These are phyloP conservation scores for Ostrea denselamellosa DNA, from an alignment of 1,140 invertebrate species.

Conservation along the genomic window DNA sequence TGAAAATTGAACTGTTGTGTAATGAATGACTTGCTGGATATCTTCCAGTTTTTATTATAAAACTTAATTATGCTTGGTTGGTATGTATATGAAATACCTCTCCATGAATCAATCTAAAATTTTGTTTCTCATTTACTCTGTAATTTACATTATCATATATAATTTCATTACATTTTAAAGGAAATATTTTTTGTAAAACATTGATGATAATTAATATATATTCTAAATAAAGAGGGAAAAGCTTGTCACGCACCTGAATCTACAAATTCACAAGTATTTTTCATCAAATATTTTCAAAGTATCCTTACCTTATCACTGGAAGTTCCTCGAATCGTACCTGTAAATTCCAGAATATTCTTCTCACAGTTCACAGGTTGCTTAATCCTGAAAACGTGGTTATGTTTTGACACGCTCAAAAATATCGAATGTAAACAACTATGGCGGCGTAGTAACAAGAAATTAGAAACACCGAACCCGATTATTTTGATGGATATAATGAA, in stretches of 20 bases:
- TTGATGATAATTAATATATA: too few species aligned
- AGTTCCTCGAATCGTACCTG: background rate
- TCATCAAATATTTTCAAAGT: background rate
- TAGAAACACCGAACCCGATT: conserved; percentile 17
- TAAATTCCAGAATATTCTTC: conserved; percentile 32
- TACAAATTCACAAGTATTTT: too few species aligned
- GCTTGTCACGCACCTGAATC: too few species aligned
- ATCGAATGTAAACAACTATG: conserved; percentile 48
- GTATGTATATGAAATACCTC: too few species aligned
- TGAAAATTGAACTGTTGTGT: background rate
- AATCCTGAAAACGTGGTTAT: conserved; percentile 42
- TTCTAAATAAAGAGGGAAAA: too few species aligned
- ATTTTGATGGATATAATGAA: conserved; percentile 7
- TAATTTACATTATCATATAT: too few species aligned
- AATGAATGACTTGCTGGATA: background rate
- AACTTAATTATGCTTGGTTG: too few species aligned
- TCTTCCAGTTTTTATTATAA: background rate
- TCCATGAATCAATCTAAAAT: too few species aligned
- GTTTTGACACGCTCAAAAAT: conserved; percentile 36
- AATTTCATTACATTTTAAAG: too few species aligned
- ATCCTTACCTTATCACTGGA: background rate
- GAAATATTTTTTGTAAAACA: too few species aligned
- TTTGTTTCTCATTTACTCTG: too few species aligned
- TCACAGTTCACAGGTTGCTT: background rate
- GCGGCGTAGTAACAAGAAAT: conserved; percentile 46